phyloP scores from a whole-genome alignment of 2,888 invertebrate species.

The Crematogaster levior region DNA sequence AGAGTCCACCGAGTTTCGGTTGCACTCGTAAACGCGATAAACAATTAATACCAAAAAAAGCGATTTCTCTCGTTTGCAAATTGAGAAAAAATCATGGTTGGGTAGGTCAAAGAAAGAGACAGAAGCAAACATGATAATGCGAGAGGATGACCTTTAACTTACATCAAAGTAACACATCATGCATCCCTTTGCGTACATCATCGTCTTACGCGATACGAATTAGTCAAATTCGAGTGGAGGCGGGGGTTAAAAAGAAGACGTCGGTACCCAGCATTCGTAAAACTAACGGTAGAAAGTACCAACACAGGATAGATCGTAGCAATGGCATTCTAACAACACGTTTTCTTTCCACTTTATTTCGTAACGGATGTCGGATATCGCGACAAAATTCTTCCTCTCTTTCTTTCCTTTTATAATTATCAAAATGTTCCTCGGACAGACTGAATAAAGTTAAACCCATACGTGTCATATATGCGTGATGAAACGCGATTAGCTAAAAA shows the following conservation, averaged over 20 bases:
- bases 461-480: neutral
- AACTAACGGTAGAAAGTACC: conserved; percentile 47
- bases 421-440: conserved; percentile 4
- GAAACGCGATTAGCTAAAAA: conserved; percentile 26
- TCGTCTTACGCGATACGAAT: conserved; percentile 59
- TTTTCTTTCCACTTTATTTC: conserved; percentile 45
- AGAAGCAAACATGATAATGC: conserved; percentile 7
- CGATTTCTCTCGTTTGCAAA: neutral
- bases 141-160: conserved; percentile 32
- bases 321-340: conserved; percentile 58
- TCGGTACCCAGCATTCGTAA: conserved; percentile 11
- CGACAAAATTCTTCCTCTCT: neutral
- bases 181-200: conserved; percentile 49
- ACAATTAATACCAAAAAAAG: neutral
- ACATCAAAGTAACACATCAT: conserved; percentile 58
- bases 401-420: conserved; percentile 1
- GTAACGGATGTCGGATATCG: conserved; percentile 1
- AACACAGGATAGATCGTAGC: conserved; percentile 42
- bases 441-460: neutral
- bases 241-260: conserved; percentile 20
- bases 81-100: conserved; percentile 14
- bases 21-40: neutral
- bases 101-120: conserved; percentile 50
- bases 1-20: neutral
- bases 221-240: conserved; percentile 31